Evolutionary conservation across 2,113 vertebrate genomes (phyloP).

Genomic region (Sula dactylatra): DNA sequence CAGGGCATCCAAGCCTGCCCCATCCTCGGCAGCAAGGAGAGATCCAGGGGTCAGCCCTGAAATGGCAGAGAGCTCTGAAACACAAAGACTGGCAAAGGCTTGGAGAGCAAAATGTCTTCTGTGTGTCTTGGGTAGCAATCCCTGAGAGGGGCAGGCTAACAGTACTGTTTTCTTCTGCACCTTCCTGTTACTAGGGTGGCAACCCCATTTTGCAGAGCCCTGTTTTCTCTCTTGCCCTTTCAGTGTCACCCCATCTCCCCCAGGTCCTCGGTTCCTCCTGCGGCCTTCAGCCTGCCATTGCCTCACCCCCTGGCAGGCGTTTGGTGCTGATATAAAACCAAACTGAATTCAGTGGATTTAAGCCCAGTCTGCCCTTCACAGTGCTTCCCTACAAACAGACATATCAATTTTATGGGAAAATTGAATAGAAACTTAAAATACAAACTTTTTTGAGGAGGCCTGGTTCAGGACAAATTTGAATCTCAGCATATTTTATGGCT

Average conservation of each 20-base stretch:
- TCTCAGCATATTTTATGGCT: not conserved
- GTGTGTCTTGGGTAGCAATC: not conserved
- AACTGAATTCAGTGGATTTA: not conserved
- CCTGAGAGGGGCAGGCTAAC: not conserved
- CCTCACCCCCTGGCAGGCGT: not conserved
- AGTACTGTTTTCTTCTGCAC: not conserved
- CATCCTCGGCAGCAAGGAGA: not conserved
- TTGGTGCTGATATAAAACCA: not conserved
- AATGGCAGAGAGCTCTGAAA: not conserved
- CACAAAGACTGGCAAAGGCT: not conserved
- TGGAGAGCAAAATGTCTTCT: not conserved
- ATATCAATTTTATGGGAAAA: not conserved
- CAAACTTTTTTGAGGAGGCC: not conserved
- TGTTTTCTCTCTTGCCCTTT: not conserved
- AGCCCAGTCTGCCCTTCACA: not conserved
- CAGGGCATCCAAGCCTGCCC: not conserved
- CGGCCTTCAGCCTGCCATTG: not conserved
- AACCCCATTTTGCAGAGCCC: not conserved
- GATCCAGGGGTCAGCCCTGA: not conserved
- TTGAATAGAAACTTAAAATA: not conserved
- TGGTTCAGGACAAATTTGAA: not conserved
- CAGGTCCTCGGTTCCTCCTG: not conserved
- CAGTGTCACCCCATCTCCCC: not conserved
- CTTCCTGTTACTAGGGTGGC: not conserved
- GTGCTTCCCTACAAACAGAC: not conserved